These are phyloP conservation scores for Geotria australis DNA, from an alignment of 2,797 vertebrate genomes.

Conservation along the genomic window DNA sequence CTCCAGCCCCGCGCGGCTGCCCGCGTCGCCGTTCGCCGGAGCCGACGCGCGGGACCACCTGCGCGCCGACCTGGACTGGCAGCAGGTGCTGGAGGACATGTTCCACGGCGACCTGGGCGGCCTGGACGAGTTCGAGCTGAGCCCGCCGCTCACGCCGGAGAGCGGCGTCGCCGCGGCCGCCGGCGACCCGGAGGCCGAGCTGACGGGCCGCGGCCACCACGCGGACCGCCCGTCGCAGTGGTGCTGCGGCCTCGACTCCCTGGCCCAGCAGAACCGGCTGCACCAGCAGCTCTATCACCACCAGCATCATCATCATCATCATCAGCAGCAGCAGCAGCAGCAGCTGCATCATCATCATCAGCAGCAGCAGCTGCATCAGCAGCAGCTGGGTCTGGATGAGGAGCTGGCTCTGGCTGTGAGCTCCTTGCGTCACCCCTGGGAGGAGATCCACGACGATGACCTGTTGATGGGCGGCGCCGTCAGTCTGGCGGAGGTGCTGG, in stretches of 20 bases:
- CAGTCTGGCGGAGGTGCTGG: slow-evolving; percentile 39
- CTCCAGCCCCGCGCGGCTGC: slow-evolving; percentile 24
- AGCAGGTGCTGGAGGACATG: slow-evolving; percentile 29
- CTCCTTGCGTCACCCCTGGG: slow-evolving; percentile 61
- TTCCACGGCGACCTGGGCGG: too few species aligned
- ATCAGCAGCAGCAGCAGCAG: too few species aligned
- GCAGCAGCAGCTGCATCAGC: slow-evolving; percentile 4
- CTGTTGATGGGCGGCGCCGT: slow-evolving; percentile 23
- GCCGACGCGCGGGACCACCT: slow-evolving; percentile 41
- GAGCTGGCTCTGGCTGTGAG: slow-evolving; percentile 50
- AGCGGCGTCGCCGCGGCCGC: slow-evolving; percentile 27
- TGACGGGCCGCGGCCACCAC: slow-evolving; percentile 20
- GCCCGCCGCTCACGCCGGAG: slow-evolving; percentile 9
- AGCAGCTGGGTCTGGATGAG: slow-evolving; percentile 34
- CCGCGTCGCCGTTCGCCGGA: slow-evolving; percentile 15
- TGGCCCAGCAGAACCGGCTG: slow-evolving; percentile 8
- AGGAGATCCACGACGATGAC: slow-evolving; percentile 14
- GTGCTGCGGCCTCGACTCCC: slow-evolving; percentile 8
- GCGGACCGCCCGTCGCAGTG: slow-evolving; percentile 13
- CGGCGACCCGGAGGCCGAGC: slow-evolving; percentile 29
- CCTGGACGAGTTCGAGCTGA: too few species aligned
- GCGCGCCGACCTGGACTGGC: slow-evolving; percentile 82
- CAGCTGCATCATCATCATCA: too few species aligned
- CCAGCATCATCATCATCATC: too few species aligned
- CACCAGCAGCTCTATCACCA: too few species aligned